Evolutionary conservation across 2,797 vertebrate genomes (phyloP), one percentile per base, ranked within the genome.

Genomic region (Sparidentex hasta): DNA sequence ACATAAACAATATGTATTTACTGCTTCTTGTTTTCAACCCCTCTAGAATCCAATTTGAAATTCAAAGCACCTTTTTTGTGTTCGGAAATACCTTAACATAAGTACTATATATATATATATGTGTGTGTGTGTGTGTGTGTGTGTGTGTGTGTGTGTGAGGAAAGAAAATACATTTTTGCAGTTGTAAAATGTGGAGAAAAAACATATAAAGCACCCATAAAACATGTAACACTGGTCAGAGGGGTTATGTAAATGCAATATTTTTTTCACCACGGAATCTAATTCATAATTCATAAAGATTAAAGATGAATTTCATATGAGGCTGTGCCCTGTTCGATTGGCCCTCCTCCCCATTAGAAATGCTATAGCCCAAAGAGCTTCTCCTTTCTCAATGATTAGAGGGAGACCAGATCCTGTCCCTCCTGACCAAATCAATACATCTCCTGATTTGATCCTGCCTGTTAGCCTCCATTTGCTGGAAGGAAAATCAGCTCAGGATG

Each of bases 211-310:
- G 80, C 71, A n/a, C 84, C 83, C 87, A 94, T 94, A 88, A 93
- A 92, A 92, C 90, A 93, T 91, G 88, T 90, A 84, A 71, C 68
- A 66, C 64, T 87, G 91, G 90, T 93, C 91, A 93, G 83, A 81
- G 67, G 85, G 88, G 87, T 92, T 89, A 95, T 93, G 92, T 86
- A 91, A 95, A 95, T 94, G 85, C 51, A 3, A 7, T 33, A 13
- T 71, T 72, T 74, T 76, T 81, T 71, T 78, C 43, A 91, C 69
- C 74, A 64, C 80, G 57, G 81, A 86, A 78, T 74, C 81, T 76
- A 72, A 94, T 95, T 95, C 92, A 94, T 95, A 93, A 95, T 95
- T 95, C 92, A 94, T 94, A 86, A 92, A 90, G 87, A 94, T 90
- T 90, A 93, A 93, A 92, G 90, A 91, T 91, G 90, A 91, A 93